Evolutionary conservation across 1,140 invertebrate species (phyloP), one percentile per base, ranked within the genome.

Genomic region (Cyclina sinensis): DNA sequence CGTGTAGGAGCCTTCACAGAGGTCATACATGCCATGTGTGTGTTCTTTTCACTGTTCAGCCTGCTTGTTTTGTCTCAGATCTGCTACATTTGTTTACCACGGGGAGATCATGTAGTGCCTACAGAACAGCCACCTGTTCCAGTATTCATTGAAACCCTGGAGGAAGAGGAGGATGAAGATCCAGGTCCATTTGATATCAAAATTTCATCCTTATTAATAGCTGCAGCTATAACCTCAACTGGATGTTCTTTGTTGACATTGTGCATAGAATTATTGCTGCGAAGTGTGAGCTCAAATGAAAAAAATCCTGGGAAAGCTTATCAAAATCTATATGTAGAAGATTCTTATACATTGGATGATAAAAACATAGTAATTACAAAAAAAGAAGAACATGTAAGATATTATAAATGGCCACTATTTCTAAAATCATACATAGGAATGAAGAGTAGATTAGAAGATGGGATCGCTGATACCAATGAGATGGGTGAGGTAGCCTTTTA

Each of bases 1-100:
- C 46, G 85, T 30, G 14, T 65, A 30, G 85, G 85, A 57, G 85
- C 85, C n/a, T 86, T 76, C 74, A 68, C 85, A 14, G 85, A 86
- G 37, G 21, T 86, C 9, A 35, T 68, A 0, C 85, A 86, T 68
- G 43, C 78, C 14, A 35, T 81, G 54, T 21, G 46, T 43, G 59
- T 84, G 21, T 84, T 84, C 30, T 32, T 54, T 1, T 18, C 59
- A 21, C 62, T 84, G 5, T 54, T 84, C 12, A 12, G 21, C 0
- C n/a, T 84, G 18, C 62, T 84, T 24, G 11, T 84, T 16, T 2
- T 48, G 30, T 46, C 81, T n/a, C 81, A 68, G 24, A 84, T 84
- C 16, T 46, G 21, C n/a, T 84, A 84, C 43, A 84, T 84, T 1
- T 32, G 5, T n/a, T 46, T 84, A 27, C 81, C 81, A 21, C 16